A percentile compares a stretch with the other conserved stretches of the same genome.
phyloP scores from a whole-genome alignment of 2,888 invertebrate species.

The Athrips mouffetella region DNA sequence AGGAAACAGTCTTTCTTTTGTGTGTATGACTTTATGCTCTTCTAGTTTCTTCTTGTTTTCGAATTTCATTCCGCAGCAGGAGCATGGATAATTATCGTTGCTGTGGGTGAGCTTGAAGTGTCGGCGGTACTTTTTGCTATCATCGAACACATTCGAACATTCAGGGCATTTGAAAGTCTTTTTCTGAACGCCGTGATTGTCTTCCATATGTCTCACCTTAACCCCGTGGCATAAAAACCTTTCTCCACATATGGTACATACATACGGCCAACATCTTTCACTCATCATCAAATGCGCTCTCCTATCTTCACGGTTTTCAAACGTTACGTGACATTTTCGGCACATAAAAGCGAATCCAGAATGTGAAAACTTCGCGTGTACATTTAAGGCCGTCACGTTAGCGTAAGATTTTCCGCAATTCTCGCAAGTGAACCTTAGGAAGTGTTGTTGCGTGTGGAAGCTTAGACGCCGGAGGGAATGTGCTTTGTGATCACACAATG shows the following conservation, averaged over 20 bases:
- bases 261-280: constrained; percentile 54
- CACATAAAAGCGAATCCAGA: constrained; percentile 47
- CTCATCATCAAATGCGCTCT: constrained; percentile 48
- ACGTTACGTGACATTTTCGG: constrained; percentile 56
- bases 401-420: constrained; percentile 64
- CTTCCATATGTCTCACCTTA: constrained; percentile 51
- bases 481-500: constrained; percentile 50
- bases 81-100: constrained; percentile 55
- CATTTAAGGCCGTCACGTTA: constrained; percentile 50
- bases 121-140: constrained; percentile 49
- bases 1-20: constrained; percentile 68
- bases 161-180: constrained; percentile 53
- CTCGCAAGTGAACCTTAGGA: constrained; percentile 59
- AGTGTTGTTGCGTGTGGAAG: constrained; percentile 61
- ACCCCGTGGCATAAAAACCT: constrained; percentile 53
- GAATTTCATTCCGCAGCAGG: constrained; percentile 60
- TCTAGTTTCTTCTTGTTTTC: constrained; percentile 51
- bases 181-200: constrained; percentile 48
- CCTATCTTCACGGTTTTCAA: constrained; percentile 47
- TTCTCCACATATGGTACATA: constrained; percentile 56
- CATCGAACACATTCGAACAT: constrained; percentile 48
- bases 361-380: constrained; percentile 54
- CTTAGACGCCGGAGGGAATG: constrained; percentile 54
- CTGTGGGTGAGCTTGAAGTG: constrained; percentile 59
- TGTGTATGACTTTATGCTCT: constrained; percentile 73